Conservation (phyloP, 53 echinoderm and acorn worm genomes). For the Henricia sp. region DNA sequence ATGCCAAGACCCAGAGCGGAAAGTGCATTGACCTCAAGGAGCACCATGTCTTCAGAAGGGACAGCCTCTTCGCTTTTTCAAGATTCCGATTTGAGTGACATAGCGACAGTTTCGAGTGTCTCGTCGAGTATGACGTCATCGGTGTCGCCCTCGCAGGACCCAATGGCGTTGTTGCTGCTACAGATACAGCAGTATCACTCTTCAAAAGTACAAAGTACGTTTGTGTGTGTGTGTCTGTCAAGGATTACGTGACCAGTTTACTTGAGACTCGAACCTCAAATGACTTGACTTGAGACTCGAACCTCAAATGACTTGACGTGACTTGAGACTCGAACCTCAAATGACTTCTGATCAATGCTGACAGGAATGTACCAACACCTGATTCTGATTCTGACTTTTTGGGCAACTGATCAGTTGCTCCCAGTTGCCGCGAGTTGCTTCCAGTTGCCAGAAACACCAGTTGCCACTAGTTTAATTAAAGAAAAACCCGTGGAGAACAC, state of each 20-base stretch:
- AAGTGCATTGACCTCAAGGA: no score
- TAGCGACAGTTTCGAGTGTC: background rate
- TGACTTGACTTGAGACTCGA: background rate
- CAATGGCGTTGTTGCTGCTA: slow-evolving; percentile 9
- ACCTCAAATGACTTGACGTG: no score
- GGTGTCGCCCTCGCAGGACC: background rate
- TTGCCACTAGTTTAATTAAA: background rate
- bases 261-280: background rate
- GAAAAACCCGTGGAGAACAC: background rate
- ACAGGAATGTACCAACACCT: background rate
- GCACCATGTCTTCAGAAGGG: background rate
- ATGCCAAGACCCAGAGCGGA: no score
- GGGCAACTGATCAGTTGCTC: no score
- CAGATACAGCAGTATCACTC: slow-evolving; percentile 41
- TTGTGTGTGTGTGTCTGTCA: background rate
- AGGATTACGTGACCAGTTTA: background rate
- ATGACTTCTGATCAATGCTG: background rate
- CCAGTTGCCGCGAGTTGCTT: no score
- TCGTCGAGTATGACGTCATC: background rate
- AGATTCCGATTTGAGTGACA: background rate
- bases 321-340: no score
- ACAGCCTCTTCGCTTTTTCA: background rate
- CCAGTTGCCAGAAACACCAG: no score
- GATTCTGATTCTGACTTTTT: background rate
- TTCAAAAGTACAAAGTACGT: slow-evolving; percentile 28